Base-by-base conservation (phyloP, 2,888 invertebrate species). In the Baronia brevicornis region DNA sequence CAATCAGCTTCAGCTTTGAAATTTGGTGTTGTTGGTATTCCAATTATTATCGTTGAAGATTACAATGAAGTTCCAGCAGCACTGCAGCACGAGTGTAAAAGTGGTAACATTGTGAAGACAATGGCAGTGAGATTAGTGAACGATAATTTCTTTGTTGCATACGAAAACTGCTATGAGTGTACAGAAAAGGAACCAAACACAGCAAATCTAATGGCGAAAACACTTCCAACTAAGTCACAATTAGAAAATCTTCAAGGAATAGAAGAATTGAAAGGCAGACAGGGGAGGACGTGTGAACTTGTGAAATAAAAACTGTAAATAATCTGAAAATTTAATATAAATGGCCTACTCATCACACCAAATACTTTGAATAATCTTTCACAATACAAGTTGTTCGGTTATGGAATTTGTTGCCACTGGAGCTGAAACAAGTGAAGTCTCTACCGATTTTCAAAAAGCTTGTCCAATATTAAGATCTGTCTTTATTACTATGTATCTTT, bases 151-250 rank as follows among this genome's bases (percentile, higher is more conserved):
- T 36, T 36, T 5, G 26, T 36, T 1, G 12, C 18, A 0, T 36
- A 36, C 9, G 35, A 36, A 8, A 36, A 17, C 1, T 36, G 35
- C 17, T 36, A 36, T 12, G 18, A 30, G 3, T 36, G 35, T 7
- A 26, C 35, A 0, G 22, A 18, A 1, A 30, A 30, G 7, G 35
- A 36, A 26, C 35, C 35, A 5, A 26, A 36, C 9, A 36, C 35
- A 1, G 35, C 35, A 5, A 36, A 36, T 8, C 5, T 35, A 12
- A 35, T 36, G 35, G 17, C 35, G 7, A 36, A 9, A 22, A 30
- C n/a, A 8, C 4, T 35, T 4, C 35, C 35, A 2, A 15, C 11
- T 14, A 30, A 18, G 5, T 9, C 12, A 13, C 26, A 36, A 8
- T 7, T 36, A 10, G 35, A 30, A 6, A 13, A 12, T 3, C 9